Percentiles rank a stretch among this genome's conserved stretches.
These are phyloP conservation scores for Lepidurus couesii DNA, from an alignment of 1,140 invertebrate genomes.

Conservation along the genomic window DNA sequence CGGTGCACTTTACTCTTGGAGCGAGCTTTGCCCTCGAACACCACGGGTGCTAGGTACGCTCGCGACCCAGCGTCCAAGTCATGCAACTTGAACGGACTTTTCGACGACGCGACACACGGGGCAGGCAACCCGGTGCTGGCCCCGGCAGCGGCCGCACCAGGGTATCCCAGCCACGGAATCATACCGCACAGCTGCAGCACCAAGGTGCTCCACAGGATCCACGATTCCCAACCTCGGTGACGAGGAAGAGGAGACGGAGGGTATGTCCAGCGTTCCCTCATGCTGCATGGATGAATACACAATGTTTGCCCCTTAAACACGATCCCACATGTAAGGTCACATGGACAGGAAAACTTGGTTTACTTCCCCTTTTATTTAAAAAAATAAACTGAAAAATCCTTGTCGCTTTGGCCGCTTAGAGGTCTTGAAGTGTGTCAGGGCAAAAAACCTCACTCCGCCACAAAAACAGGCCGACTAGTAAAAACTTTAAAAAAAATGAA, in stretches of 20 bases:
- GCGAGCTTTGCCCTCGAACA: conserved; percentile 58
- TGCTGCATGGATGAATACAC: conserved; percentile 4
- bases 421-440: neutral
- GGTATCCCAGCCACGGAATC: neutral
- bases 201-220: neutral
- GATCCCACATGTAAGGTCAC: neutral
- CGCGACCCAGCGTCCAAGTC: conserved; percentile 51
- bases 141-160: conserved; percentile 34
- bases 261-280: neutral
- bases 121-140: conserved; percentile 45
- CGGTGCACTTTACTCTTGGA: conserved; percentile 54
- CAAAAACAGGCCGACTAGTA: too few species aligned
- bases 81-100: conserved; percentile 53
- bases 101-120: conserved; percentile 41
- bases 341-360: neutral
- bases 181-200: neutral
- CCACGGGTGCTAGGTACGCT: conserved; percentile 55
- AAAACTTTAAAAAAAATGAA: too few species aligned
- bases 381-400: neutral
- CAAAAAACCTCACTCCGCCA: neutral
- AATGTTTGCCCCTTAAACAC: neutral
- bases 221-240: neutral
- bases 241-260: neutral
- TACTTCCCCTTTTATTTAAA: neutral
- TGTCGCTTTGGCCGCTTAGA: neutral